Conservation (phyloP, 37 sponge, comb jelly and placozoan genomes). For the Hexactinellida sp. region DNA sequence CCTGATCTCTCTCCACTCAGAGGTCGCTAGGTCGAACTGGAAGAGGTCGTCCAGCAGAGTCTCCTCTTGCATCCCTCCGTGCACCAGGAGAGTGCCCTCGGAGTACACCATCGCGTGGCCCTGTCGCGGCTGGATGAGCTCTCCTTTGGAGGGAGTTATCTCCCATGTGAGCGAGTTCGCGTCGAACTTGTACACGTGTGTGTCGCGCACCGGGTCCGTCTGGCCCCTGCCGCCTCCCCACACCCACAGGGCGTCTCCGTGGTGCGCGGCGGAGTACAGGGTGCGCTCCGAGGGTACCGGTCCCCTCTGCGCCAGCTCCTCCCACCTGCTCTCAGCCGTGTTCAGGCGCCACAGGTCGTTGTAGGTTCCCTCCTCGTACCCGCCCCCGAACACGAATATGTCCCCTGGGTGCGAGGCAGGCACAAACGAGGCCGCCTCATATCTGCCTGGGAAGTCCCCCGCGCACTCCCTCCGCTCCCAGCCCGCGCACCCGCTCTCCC, state of each 20-base stretch:
- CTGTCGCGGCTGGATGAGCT: neutral
- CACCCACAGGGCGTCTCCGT: neutral
- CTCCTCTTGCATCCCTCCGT: neutral
- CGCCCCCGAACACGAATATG: conserved; percentile 5
- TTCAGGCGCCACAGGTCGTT: neutral
- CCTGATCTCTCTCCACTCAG: neutral
- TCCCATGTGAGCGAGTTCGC: neutral
- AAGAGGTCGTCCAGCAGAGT: neutral
- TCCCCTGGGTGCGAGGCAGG: neutral
- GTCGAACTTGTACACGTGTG: neutral
- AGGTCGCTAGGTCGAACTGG: neutral
- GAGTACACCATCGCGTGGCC: conserved; percentile 6
- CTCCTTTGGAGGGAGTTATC: neutral
- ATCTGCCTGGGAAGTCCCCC: neutral
- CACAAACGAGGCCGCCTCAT: neutral
- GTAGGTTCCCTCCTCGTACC: conserved; percentile 1
- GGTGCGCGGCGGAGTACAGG: neutral
- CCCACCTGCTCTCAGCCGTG: neutral
- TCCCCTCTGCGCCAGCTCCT: neutral
- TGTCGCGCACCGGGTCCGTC: neutral
- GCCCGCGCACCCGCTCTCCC: neutral
- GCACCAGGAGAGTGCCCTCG: neutral
- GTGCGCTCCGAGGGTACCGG: neutral
- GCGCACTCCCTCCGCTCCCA: neutral
- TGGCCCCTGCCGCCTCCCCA: conserved; percentile 2